Base-by-base conservation (phyloP, 1,140 invertebrate genomes). In the Anthonomus grandis region DNA sequence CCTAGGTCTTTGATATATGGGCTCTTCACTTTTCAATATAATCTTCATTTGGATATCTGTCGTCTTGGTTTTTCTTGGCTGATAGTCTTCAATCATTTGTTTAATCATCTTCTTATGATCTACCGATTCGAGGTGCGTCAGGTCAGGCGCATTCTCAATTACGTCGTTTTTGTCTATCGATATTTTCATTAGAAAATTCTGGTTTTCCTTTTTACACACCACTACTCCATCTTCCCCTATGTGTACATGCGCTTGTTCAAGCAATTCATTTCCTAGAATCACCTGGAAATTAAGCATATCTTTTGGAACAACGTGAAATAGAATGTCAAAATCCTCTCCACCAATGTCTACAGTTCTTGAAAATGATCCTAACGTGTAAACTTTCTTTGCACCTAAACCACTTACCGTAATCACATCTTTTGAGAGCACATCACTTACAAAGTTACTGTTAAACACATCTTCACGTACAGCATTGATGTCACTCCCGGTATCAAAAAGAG, bases 1-100 rank as follows among this genome's bases (percentile, higher is more conserved):
- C 38, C 68, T 64, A 21, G 65, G 60, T 9, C 64, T 45, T 49
- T 69, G 62, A 53, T 65, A 70, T 3, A 71, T 63, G 17, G 69
- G 63, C 18, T 70, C 50, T 21, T 46, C 50, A 36, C 34, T 39
- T 47, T 37, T 59, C 19, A 59, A 6, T 13, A 60, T 45, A 6
- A 60, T 56, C 19, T 37, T 60, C 59, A 60, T 60, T 21, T 51
- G 21, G n/a, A 60, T 45, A 22, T 50, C 25, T 15, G 39, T 39
- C 15, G 9, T 12, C 36, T 27, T 59, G 4, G 15, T 39, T 34
- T 59, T 56, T 6, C 50, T 4, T 25, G 59, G 46, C 19, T 49
- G 2, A 41, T 60, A 60, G 4, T 15, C 13, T 21, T 44, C 12
- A 22, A 57, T 45, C 22, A 57, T 15, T 22, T 57, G 13, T 6